Percentiles rank a stretch among this genome's conserved stretches.
phyloP scores from a whole-genome alignment of 2,113 vertebrate species.

The Ochotona curzoniae region DNA sequence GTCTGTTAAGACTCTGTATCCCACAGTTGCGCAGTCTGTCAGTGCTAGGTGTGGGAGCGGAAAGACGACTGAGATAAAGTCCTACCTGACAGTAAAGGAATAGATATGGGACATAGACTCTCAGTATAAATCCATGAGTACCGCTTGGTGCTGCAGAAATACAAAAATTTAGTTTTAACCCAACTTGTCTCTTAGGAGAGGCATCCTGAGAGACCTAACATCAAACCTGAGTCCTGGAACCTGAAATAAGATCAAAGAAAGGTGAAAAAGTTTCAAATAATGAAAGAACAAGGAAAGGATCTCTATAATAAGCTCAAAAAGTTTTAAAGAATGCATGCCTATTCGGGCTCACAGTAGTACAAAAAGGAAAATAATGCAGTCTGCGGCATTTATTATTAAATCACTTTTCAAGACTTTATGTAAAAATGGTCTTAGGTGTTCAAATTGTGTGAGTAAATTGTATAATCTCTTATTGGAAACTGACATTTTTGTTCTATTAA shows the following conservation, averaged over 20 bases:
- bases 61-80: neutral
- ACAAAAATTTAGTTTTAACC: neutral
- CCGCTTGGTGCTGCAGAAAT: neutral
- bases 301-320: neutral
- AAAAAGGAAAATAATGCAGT: neutral
- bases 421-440: neutral
- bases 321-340: neutral
- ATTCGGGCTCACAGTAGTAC: neutral
- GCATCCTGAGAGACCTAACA: neutral
- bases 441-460: neutral
- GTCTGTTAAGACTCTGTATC: too few relatives aligned
- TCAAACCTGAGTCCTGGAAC: neutral
- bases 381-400: neutral
- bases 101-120: neutral
- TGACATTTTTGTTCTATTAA: neutral
- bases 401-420: neutral
- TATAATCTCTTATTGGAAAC: neutral
- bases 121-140: too few relatives aligned
- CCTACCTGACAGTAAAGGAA: neutral
- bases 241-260: neutral
- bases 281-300: neutral
- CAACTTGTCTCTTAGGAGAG: neutral
- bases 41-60: neutral
- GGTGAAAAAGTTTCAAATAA: neutral
- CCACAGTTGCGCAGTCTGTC: neutral